Conservation (phyloP, 1,140 invertebrate genomes). For the Pseudobourletiella spinata region DNA sequence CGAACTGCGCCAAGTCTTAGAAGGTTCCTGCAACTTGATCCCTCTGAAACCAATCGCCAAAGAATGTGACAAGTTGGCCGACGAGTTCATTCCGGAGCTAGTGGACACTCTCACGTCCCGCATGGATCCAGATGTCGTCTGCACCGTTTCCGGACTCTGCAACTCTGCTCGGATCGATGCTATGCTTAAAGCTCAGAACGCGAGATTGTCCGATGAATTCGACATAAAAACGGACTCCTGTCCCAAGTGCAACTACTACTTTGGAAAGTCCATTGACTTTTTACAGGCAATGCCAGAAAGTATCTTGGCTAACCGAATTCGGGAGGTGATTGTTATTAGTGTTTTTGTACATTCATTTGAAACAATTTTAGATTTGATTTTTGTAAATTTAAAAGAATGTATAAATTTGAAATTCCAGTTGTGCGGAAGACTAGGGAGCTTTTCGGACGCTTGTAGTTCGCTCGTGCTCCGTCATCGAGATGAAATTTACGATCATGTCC, state of each 20-base stretch:
- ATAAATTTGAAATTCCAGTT: slow-evolving; percentile 39
- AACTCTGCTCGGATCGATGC: slow-evolving; percentile 64
- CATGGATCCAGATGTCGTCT: slow-evolving; percentile 58
- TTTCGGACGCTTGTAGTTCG: slow-evolving; percentile 66
- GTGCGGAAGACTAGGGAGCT: slow-evolving; percentile 59
- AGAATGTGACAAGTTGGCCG: slow-evolving; percentile 69
- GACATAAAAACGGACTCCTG: slow-evolving; percentile 24
- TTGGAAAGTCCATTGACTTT: slow-evolving; percentile 7
- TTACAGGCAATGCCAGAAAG: neutral
- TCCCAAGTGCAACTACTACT: slow-evolving; percentile 33
- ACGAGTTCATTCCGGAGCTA: slow-evolving; percentile 78
- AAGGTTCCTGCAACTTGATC: slow-evolving; percentile 76
- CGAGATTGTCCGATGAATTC: slow-evolving; percentile 1
- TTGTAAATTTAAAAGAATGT: too few species aligned
- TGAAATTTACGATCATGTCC: slow-evolving; percentile 52
- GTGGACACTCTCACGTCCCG: slow-evolving; percentile 70
- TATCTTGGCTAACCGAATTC: neutral
- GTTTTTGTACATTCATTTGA: neutral
- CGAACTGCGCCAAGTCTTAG: slow-evolving; percentile 76
- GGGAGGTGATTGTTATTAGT: neutral
- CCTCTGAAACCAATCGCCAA: slow-evolving; percentile 63
- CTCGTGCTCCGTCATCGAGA: slow-evolving; percentile 61
- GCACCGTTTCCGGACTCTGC: slow-evolving; percentile 77
- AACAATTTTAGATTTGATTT: too few species aligned
- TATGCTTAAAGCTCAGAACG: slow-evolving; percentile 47